Base-by-base conservation (phyloP, 2,113 vertebrate genomes). In the Pao palembangensis region DNA sequence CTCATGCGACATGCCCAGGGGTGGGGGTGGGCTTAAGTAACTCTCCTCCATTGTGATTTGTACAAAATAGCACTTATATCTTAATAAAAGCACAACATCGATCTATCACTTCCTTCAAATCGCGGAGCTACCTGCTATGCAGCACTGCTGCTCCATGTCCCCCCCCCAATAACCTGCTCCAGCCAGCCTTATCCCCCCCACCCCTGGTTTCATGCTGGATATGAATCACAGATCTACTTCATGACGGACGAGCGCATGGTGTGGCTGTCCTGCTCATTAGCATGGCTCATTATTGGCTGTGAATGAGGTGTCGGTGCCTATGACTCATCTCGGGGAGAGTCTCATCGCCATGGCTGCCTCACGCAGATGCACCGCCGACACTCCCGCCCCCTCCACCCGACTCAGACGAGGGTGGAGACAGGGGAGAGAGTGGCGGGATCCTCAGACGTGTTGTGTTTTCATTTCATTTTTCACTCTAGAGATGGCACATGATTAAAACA, bases 231-330 rank as follows among this genome's bases (percentile, higher is more conserved):
- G 17, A 43, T 47, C 59, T 23, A 74, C 78, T 75, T 78, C 88
- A 87, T 80, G 81, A 87, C 5, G 23, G 5, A n/a, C 80, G 83
- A 81, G 72, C 76, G 56, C 56, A 79, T 61, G 76, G 78, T 81
- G 73, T 71, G 83, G 81, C 79, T 85, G 87, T 86, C 79, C 83
- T 62, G 73, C 84, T 91, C 88, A 90, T 90, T 90, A 90, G 83
- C 86, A 86, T 89, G 84, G 76, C 88, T 88, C 88, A 87, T 90
- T 90, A 88, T 88, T 85, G 82, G 75, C 84, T 87, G 85, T 80
- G 84, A 89, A 91, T 89, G 87, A 89, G 88, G 82, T 89, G 88
- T 70, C 77, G 83, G 84, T 89, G 86, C 82, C 74, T 66, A 82
- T 88, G 87, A 91, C 75, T 92, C 89, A 89, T 87, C 71, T 51